Percentiles rank a stretch among this genome's conserved stretches.
Evolutionary conservation across 2,113 vertebrate genomes (phyloP).

Genomic region (Paratilapia polleni): DNA sequence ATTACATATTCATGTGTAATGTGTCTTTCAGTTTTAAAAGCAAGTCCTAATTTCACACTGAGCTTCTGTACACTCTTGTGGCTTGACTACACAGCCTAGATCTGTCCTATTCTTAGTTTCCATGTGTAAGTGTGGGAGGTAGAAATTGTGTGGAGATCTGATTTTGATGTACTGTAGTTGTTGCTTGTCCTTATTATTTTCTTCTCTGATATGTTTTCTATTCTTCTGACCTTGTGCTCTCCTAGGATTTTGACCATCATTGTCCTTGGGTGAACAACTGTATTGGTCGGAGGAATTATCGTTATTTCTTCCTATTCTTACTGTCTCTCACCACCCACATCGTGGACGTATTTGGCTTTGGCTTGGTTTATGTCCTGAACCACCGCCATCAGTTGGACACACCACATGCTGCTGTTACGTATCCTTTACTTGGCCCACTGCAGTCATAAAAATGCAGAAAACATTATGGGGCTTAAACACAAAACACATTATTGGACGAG

Average conservation of each 20-base stretch:
- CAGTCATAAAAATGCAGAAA: neutral
- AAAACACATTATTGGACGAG: neutral
- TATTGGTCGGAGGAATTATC: constrained; percentile 96
- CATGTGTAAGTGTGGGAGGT: neutral
- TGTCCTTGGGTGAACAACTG: constrained; percentile 99
- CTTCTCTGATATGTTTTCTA: neutral
- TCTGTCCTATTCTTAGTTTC: constrained; percentile 36
- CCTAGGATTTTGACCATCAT: constrained; percentile 96
- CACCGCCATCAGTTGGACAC: constrained; percentile 89
- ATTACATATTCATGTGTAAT: neutral
- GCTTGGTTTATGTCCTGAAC: constrained; percentile 91
- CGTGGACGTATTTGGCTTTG: constrained; percentile 92
- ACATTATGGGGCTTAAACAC: neutral
- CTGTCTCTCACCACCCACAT: constrained; percentile 94
- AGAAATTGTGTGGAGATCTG: neutral
- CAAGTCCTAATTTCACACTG: neutral
- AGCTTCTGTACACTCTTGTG: constrained; percentile 2
- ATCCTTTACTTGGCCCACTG: constrained; percentile 81
- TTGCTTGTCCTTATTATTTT: neutral
- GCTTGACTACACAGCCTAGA: constrained; percentile 2
- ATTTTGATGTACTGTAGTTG: neutral
- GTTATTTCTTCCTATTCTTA: constrained; percentile 98
- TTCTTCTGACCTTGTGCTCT: neutral
- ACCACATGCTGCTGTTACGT: constrained; percentile 91
- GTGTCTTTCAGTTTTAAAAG: neutral